These are phyloP conservation scores for Lacerta viridis DNA, from an alignment of 2,797 vertebrate genomes.

Conservation along the genomic window DNA sequence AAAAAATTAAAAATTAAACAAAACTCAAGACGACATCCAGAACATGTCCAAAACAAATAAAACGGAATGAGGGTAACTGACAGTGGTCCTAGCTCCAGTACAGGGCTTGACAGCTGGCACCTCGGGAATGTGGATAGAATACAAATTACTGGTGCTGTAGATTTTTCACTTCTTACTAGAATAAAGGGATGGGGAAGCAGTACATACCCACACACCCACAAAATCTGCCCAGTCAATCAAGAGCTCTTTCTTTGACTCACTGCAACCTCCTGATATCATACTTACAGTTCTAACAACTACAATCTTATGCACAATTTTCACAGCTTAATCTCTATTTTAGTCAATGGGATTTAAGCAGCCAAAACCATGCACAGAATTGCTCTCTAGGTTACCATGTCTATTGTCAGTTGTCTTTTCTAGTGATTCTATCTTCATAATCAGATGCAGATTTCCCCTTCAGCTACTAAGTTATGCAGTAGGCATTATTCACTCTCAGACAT, in stretches of 20 bases:
- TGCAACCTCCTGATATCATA: neutral
- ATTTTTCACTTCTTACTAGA: neutral
- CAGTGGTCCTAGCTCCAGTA: conserved; percentile 54
- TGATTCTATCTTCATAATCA: neutral
- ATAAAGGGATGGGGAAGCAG: neutral
- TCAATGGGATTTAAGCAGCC: neutral
- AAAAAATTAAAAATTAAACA: conserved; percentile 76
- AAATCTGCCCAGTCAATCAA: neutral
- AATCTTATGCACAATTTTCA: neutral
- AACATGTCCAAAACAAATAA: conserved; percentile 61
- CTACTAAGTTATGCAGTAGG: neutral
- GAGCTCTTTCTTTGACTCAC: neutral
- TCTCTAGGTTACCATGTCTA: neutral
- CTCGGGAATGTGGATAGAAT: conserved; percentile 30
- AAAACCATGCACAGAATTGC: neutral
- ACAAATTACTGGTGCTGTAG: conserved; percentile 9
- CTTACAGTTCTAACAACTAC: neutral
- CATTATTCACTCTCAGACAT: neutral
- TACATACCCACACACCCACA: neutral
- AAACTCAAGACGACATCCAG: conserved; percentile 65
- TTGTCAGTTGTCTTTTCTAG: neutral
- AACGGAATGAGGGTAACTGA: conserved; percentile 44
- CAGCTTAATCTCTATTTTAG: neutral
- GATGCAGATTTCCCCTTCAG: neutral
- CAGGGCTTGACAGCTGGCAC: conserved; percentile 12